These are phyloP conservation scores for Argynnis bischoffii DNA, from an alignment of 2,888 invertebrate species.

Conservation along the genomic window DNA sequence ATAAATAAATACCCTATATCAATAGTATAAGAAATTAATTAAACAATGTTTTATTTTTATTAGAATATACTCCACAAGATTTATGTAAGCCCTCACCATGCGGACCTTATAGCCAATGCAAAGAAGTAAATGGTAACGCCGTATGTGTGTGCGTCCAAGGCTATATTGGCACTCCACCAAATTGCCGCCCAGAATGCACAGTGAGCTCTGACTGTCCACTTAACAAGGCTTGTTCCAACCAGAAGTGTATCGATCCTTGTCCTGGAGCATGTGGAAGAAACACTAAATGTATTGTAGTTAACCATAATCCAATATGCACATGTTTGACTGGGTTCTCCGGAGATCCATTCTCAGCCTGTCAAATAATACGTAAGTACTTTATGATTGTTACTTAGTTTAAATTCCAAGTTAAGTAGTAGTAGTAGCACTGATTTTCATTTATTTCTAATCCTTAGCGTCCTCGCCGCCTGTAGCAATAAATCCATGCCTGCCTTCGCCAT, in stretches of 20 bases:
- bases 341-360: conserved; percentile 88
- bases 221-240: conserved; percentile 87
- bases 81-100: conserved; percentile 80
- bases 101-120: conserved; percentile 88
- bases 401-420: too few relatives aligned
- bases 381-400: too few relatives aligned
- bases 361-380: conserved; percentile 65
- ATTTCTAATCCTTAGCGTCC: conserved; percentile 50
- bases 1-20: neutral
- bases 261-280: conserved; percentile 86
- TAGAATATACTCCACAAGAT: conserved; percentile 56
- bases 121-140: conserved; percentile 85
- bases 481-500: conserved; percentile 86
- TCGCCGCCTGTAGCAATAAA: conserved; percentile 62
- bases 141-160: conserved; percentile 88
- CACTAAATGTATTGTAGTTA: conserved; percentile 83
- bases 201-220: conserved; percentile 88
- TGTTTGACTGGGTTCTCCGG: conserved; percentile 85
- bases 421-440: neutral
- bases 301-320: conserved; percentile 86
- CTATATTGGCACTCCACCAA: conserved; percentile 86
- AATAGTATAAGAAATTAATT: too few relatives aligned
- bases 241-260: conserved; percentile 90
- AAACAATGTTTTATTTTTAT: conserved; percentile 33
- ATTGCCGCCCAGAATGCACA: conserved; percentile 90